A percentile compares a stretch with the other conserved stretches of the same genome.
phyloP scores from a whole-genome alignment of 2,113 vertebrate genomes.

The Anolis sagrei region DNA sequence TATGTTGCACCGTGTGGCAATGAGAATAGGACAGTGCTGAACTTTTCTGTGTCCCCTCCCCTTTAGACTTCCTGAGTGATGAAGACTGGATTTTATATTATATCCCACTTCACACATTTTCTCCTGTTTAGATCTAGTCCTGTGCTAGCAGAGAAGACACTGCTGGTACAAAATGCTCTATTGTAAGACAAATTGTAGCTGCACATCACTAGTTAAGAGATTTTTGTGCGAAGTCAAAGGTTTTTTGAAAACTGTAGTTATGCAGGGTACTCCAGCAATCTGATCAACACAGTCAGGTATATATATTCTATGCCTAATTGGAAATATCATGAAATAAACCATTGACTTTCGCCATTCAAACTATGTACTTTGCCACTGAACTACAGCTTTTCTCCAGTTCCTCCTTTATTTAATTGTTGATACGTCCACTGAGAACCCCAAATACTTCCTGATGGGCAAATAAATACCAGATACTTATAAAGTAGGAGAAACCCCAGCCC shows the following conservation, averaged over 20 bases:
- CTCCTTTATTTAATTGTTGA: neutral
- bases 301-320: neutral
- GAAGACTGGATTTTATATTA: neutral
- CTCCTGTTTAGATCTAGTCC: neutral
- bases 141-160: neutral
- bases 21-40: neutral
- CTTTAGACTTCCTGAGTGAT: neutral
- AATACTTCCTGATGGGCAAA: conserved; percentile 5
- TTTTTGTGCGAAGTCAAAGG: too few relatives aligned
- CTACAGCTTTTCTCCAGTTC: too few relatives aligned
- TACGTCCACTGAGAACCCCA: too few relatives aligned
- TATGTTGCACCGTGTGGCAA: neutral
- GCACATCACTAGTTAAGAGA: neutral
- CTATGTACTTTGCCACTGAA: neutral
- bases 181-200: neutral
- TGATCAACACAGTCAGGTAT: neutral
- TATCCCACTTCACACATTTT: neutral
- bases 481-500: conserved; percentile 7
- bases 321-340: neutral
- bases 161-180: neutral
- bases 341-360: too few relatives aligned
- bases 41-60: neutral
- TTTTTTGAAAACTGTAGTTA: neutral
- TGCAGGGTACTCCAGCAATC: neutral
- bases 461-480: neutral